Evolutionary conservation across 2,888 invertebrate genomes (phyloP).

Genomic region (Drymonia ruficornis): DNA sequence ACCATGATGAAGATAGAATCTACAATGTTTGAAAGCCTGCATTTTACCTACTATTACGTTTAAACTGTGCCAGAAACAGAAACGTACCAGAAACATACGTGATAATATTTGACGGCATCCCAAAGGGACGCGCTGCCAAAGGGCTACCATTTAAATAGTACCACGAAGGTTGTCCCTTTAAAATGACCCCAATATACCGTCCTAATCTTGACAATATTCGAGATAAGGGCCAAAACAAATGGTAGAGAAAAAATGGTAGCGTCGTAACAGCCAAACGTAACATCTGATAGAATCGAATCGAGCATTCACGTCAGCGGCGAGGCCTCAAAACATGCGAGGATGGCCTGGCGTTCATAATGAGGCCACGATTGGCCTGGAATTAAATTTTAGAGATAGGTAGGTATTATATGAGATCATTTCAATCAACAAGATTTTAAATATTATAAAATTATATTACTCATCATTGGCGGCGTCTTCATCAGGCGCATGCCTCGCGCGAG

Average conservation of each 20-base stretch:
- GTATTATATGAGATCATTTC: too few species aligned
- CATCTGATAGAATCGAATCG: constrained; percentile 65
- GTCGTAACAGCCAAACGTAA: constrained; percentile 33
- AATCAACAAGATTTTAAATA: too few species aligned
- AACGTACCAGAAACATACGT: constrained; percentile 17
- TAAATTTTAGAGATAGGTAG: too few species aligned
- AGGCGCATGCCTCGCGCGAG: too few species aligned
- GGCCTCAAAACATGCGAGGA: constrained; percentile 32
- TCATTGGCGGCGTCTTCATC: too few species aligned
- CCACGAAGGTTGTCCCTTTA: constrained; percentile 26
- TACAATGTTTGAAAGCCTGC: too few species aligned
- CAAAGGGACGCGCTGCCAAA: constrained; percentile 20
- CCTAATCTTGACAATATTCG: constrained; percentile 19
- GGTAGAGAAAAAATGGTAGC: constrained; percentile 32
- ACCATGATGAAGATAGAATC: too few species aligned
- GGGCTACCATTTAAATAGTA: constrained; percentile 11
- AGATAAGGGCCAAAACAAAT: constrained; percentile 25
- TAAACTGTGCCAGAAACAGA: neutral
- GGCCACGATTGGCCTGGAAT: neutral
- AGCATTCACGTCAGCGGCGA: constrained; percentile 54
- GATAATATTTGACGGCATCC: constrained; percentile 22
- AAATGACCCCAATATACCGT: constrained; percentile 15
- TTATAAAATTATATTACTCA: too few species aligned
- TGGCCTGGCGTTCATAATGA: neutral
- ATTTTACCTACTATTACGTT: too few species aligned